Percentiles rank a stretch among this genome's conserved stretches.
These are phyloP conservation scores for Drosophila obscura DNA, from an alignment of 1,140 invertebrate species.

Conservation along the genomic window DNA sequence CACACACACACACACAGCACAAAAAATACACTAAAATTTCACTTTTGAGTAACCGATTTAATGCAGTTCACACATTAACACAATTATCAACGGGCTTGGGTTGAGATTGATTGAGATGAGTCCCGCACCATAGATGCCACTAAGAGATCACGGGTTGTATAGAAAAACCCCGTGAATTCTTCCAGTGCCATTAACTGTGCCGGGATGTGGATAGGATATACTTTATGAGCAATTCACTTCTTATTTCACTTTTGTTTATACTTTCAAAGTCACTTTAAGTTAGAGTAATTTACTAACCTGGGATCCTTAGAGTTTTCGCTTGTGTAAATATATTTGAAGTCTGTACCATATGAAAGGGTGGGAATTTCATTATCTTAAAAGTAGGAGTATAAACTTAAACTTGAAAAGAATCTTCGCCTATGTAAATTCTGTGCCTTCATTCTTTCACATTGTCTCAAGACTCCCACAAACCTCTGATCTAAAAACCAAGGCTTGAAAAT, in stretches of 20 bases:
- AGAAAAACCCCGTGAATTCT: slow-evolving; percentile 84
- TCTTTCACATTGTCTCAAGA: slow-evolving; percentile 15
- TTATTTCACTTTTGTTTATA: background rate
- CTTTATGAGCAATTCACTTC: background rate
- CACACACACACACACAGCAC: background rate
- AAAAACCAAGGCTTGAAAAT: slow-evolving; percentile 3
- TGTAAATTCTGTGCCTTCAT: background rate
- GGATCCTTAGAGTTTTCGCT: background rate
- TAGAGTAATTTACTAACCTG: slow-evolving; percentile 2
- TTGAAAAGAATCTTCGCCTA: background rate
- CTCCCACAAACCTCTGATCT: background rate
- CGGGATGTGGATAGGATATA: slow-evolving; percentile 61
- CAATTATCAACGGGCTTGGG: slow-evolving; percentile 8
- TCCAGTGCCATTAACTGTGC: slow-evolving; percentile 85
- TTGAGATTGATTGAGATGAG: slow-evolving; percentile 34
- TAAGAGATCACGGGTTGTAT: slow-evolving; percentile 84
- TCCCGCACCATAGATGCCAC: slow-evolving; percentile 85
- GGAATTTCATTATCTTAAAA: too few species aligned
- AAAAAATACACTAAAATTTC: background rate
- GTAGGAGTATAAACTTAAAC: slow-evolving; percentile 1
- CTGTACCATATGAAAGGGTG: too few species aligned
- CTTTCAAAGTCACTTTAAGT: slow-evolving; percentile 14
- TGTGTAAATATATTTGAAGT: too few species aligned
- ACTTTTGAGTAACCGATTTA: slow-evolving; percentile 46
- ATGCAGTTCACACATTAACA: slow-evolving; percentile 58